A percentile compares a stretch with the other conserved stretches of the same genome.
Conservation (phyloP, 2,888 invertebrate species). For the Lithodes maja region DNA sequence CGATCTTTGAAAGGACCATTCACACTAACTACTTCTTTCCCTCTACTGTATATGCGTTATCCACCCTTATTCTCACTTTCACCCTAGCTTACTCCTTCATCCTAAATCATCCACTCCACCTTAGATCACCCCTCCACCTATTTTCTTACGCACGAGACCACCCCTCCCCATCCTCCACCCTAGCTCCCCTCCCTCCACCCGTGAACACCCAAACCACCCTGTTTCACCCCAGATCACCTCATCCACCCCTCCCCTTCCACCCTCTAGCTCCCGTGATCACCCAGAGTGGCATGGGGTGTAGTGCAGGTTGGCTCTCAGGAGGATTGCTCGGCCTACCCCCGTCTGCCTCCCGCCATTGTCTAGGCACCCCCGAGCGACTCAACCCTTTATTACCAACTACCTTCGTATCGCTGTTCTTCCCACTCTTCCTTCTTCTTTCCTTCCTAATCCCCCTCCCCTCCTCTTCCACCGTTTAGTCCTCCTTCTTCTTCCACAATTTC, state of each 20-base stretch:
- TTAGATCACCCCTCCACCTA: background rate
- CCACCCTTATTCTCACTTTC: too few relatives aligned
- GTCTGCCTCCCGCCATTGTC: background rate
- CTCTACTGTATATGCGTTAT: too few relatives aligned
- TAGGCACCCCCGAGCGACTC: background rate
- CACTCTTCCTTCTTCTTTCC: background rate
- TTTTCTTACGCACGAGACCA: background rate
- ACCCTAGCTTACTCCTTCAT: too few relatives aligned
- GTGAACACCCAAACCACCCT: background rate
- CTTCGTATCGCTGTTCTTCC: background rate
- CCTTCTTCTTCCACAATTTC: background rate
- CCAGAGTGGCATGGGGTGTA: too few relatives aligned
- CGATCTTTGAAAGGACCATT: too few relatives aligned
- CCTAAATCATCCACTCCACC: background rate
- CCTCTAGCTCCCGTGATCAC: background rate
- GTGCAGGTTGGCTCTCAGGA: too few relatives aligned
- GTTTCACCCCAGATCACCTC: background rate
- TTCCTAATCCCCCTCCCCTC: background rate
- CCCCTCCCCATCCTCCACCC: background rate
- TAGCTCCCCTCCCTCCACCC: background rate
- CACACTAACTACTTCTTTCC: too few relatives aligned
- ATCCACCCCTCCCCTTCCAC: background rate
- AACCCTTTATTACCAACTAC: background rate
- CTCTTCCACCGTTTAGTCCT: background rate
- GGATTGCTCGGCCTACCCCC: background rate